Conservation (phyloP, 2,113 vertebrate genomes). For the Nerophis ophidion region DNA sequence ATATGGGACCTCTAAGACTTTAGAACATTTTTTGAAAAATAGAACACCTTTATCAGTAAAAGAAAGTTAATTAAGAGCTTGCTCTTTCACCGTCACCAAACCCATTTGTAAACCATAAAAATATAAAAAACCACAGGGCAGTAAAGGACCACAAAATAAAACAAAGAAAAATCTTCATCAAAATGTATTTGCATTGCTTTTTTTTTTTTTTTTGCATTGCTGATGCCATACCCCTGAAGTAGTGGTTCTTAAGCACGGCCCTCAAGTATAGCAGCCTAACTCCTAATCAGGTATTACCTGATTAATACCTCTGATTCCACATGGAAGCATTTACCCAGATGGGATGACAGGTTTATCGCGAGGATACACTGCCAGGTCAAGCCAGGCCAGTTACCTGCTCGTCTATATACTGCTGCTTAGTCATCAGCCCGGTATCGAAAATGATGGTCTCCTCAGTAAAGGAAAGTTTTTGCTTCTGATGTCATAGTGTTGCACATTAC, state of each 20-base stretch:
- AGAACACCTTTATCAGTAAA: too few relatives aligned
- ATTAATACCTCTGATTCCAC: constrained; percentile 24
- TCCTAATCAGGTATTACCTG: constrained; percentile 40
- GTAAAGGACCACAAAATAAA: background rate
- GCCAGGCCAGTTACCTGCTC: background rate
- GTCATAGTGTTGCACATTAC: constrained; percentile 52
- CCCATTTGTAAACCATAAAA: background rate
- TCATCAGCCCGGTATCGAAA: background rate
- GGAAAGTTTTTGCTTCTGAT: background rate
- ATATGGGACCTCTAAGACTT: too few relatives aligned
- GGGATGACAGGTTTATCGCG: background rate
- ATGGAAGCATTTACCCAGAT: constrained; percentile 10
- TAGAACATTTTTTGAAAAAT: too few relatives aligned
- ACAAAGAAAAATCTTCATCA: background rate
- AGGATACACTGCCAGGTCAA: background rate
- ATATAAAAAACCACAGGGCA: too few relatives aligned
- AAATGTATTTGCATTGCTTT: background rate
- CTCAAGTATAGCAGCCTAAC: background rate
- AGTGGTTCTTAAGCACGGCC: constrained; percentile 2
- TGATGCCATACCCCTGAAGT: background rate
- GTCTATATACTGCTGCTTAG: background rate
- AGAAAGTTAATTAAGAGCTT: too few relatives aligned
- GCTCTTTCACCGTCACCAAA: too few relatives aligned
- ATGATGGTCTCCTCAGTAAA: background rate
- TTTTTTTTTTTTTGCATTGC: constrained; percentile 2